Conservation (phyloP, 2,113 vertebrate genomes). For the Eulemur rufifrons region DNA sequence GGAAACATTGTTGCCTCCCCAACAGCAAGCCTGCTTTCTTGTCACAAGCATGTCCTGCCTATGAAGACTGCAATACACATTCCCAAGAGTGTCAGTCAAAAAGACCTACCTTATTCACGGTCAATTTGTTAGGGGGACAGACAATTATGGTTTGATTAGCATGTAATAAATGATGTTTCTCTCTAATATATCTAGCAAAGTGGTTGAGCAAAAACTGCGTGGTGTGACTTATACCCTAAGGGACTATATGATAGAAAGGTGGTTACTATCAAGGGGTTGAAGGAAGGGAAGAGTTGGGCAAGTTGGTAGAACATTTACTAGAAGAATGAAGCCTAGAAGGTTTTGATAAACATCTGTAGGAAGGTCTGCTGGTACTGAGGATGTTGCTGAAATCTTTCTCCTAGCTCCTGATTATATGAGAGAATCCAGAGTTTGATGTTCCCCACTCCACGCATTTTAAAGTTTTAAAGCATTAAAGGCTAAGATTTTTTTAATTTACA, state of each 20-base stretch:
- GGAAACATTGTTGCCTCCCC: constrained; percentile 54
- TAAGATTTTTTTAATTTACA: background rate
- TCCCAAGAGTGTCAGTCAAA: constrained; percentile 73
- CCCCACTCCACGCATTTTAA: background rate
- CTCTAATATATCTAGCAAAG: constrained; percentile 47
- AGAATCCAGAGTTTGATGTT: background rate
- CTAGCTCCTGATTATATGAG: background rate
- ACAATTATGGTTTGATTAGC: constrained; percentile 78
- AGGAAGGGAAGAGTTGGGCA: background rate
- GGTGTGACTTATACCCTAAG: background rate
- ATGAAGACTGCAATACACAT: constrained; percentile 60
- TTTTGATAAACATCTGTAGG: background rate
- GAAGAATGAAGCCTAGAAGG: background rate
- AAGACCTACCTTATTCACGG: constrained; percentile 75
- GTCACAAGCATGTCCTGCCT: constrained; percentile 61
- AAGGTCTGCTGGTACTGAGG: background rate
- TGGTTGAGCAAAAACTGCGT: background rate
- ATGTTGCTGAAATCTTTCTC: background rate
- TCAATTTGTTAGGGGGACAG: constrained; percentile 76
- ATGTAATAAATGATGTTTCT: constrained; percentile 69
- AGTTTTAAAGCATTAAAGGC: background rate
- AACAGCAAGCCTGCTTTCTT: constrained; percentile 60
- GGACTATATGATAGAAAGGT: background rate
- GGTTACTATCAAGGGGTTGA: no score
- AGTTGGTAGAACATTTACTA: fast-evolving